A percentile compares a stretch with the other conserved stretches of the same genome.
These are phyloP conservation scores for Rhinogobius similis DNA, from an alignment of 2,113 vertebrate genomes.

Conservation along the genomic window DNA sequence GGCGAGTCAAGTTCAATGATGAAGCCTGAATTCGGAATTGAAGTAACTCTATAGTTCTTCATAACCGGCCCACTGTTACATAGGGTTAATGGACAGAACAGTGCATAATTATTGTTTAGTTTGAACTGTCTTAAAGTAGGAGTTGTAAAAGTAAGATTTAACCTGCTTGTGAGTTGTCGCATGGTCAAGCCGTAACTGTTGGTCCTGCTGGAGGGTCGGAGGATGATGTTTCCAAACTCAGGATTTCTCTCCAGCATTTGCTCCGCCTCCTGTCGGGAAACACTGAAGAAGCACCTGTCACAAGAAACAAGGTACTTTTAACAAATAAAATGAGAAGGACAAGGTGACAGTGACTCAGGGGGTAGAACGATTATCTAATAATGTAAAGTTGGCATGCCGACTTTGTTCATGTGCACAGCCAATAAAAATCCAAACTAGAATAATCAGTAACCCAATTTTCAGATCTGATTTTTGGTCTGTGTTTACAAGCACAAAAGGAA, in stretches of 20 bases:
- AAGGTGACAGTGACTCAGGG: too few species aligned
- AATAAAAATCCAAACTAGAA: too few species aligned
- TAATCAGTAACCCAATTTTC: too few species aligned
- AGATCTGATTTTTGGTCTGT: too few species aligned
- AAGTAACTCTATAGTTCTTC: conserved; percentile 82
- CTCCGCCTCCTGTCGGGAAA: conserved; percentile 67
- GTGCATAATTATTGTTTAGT: neutral
- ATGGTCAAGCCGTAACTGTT: conserved; percentile 67
- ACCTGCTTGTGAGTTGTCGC: conserved; percentile 52
- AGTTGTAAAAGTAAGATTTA: neutral
- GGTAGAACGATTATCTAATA: neutral
- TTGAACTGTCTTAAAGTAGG: neutral
- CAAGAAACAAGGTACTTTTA: neutral
- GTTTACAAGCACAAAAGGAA: too few species aligned
- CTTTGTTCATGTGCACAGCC: neutral
- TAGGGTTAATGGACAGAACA: neutral
- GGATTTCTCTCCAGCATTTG: conserved; percentile 61
- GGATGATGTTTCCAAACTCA: conserved; percentile 64
- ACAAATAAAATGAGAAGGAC: too few species aligned
- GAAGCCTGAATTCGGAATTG: conserved; percentile 61
- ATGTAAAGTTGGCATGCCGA: neutral
- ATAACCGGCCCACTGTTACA: conserved; percentile 63
- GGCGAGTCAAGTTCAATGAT: conserved; percentile 77
- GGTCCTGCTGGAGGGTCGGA: conserved; percentile 62
- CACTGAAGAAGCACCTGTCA: conserved; percentile 66